Conservation (phyloP, 2,113 vertebrate genomes). For the Tichodroma muraria region DNA sequence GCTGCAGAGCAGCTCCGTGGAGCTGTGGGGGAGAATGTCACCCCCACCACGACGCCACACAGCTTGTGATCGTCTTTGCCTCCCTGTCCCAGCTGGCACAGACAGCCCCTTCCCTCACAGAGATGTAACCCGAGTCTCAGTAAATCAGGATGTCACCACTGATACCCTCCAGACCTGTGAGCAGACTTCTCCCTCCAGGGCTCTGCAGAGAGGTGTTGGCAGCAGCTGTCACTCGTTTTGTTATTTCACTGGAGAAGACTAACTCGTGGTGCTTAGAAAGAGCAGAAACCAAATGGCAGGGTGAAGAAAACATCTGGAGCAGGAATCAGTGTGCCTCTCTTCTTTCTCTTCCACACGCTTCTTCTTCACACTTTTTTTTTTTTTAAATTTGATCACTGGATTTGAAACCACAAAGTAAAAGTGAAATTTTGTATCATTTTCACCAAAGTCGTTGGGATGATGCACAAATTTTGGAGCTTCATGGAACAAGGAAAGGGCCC, state of each 20-base stretch:
- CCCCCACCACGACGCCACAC: neutral
- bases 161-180: neutral
- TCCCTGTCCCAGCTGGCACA: neutral
- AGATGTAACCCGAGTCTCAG: neutral
- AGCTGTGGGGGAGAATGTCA: neutral
- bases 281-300: neutral
- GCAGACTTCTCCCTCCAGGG: neutral
- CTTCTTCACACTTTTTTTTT: neutral
- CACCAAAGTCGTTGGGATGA: neutral
- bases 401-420: neutral
- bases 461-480: neutral
- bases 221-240: neutral
- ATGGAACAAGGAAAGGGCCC: neutral
- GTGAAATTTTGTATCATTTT: neutral
- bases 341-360: neutral
- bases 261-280: neutral
- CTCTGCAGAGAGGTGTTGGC: neutral
- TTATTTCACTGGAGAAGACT: neutral
- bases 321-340: neutral
- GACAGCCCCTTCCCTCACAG: neutral
- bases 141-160: constrained; percentile 5
- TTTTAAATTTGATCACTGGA: neutral
- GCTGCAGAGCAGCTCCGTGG: neutral
- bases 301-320: constrained; percentile 16
- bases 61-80: neutral